phyloP scores from a whole-genome alignment of 2,113 vertebrate genomes.

The Eurypyga helias region DNA sequence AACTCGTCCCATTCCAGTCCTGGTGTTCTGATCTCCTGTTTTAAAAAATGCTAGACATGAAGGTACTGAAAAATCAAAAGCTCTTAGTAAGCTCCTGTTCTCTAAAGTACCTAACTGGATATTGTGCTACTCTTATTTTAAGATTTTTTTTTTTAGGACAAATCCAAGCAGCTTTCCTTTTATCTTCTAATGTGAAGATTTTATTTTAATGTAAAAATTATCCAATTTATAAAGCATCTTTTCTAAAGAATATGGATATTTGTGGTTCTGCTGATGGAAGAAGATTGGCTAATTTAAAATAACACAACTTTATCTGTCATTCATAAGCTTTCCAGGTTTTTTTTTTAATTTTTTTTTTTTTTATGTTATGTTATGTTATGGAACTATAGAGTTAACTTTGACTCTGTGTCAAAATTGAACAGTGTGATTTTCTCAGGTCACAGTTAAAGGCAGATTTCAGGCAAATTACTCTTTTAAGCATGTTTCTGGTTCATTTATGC shows the following conservation, averaged over 20 bases:
- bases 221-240: not conserved
- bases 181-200: not conserved
- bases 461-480: not conserved
- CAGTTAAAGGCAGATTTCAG: not conserved
- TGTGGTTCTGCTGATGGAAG: not conserved
- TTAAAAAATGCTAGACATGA: conserved; percentile 5
- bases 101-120: not conserved
- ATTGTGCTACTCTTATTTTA: not conserved
- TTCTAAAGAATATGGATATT: not conserved
- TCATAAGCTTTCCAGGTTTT: not conserved
- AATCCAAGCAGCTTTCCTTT: not conserved
- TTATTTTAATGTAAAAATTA: not conserved
- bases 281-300: not conserved
- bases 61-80: not conserved
- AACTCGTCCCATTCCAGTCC: not conserved
- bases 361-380: not conserved
- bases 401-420: not conserved
- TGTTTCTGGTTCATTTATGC: not conserved
- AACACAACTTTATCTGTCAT: not conserved
- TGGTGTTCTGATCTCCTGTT: conserved; percentile 24
- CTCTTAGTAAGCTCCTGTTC: not conserved
- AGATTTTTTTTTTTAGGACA: not conserved
- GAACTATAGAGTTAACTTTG: not conserved
- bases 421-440: not conserved
- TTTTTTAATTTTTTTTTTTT: not conserved